These are phyloP conservation scores for Calycopis cecrops DNA, from an alignment of 1,140 invertebrate genomes.

Conservation along the genomic window DNA sequence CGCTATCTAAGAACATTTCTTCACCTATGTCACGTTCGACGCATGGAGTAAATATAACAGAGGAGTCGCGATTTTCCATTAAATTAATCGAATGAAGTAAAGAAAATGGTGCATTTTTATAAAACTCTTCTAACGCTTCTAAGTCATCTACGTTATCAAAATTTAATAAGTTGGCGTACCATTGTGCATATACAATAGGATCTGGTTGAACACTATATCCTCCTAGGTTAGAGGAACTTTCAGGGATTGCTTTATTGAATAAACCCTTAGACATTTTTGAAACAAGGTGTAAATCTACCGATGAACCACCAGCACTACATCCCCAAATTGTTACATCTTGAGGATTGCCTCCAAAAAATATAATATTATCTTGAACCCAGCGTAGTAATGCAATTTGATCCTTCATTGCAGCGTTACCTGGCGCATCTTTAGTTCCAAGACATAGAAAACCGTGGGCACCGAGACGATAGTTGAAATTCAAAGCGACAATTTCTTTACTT, in stretches of 20 bases:
- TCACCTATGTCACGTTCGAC: slow-evolving; percentile 15
- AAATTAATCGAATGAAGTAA: slow-evolving; percentile 10
- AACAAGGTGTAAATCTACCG: slow-evolving; percentile 33
- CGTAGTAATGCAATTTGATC: slow-evolving; percentile 36
- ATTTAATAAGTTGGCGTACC: slow-evolving; percentile 25
- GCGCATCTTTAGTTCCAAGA: slow-evolving; percentile 35
- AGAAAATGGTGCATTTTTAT: slow-evolving; percentile 10
- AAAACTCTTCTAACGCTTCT: slow-evolving; percentile 17
- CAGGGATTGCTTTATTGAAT: slow-evolving; percentile 36
- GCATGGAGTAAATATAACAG: slow-evolving; percentile 17
- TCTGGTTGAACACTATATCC: slow-evolving; percentile 29
- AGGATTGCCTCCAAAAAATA: slow-evolving; percentile 41
- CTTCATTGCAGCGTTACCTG: slow-evolving; percentile 46
- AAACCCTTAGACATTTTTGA: slow-evolving; percentile 33
- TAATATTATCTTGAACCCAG: slow-evolving; percentile 43
- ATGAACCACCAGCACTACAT: slow-evolving; percentile 35
- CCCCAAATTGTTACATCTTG: slow-evolving; percentile 39
- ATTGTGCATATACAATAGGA: slow-evolving; percentile 30
- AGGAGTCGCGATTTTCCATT: slow-evolving; percentile 8
- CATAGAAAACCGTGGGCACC: slow-evolving; percentile 42
- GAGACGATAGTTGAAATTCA: slow-evolving; percentile 42
- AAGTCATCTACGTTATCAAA: slow-evolving; percentile 30
- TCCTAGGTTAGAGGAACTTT: slow-evolving; percentile 27
- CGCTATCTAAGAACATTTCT: slow-evolving; percentile 15
- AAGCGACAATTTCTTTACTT: slow-evolving; percentile 28